A percentile compares a stretch with the other conserved stretches of the same genome.
These are phyloP conservation scores for Coleophora deauratella DNA, from an alignment of 2,888 invertebrate species.

Conservation along the genomic window DNA sequence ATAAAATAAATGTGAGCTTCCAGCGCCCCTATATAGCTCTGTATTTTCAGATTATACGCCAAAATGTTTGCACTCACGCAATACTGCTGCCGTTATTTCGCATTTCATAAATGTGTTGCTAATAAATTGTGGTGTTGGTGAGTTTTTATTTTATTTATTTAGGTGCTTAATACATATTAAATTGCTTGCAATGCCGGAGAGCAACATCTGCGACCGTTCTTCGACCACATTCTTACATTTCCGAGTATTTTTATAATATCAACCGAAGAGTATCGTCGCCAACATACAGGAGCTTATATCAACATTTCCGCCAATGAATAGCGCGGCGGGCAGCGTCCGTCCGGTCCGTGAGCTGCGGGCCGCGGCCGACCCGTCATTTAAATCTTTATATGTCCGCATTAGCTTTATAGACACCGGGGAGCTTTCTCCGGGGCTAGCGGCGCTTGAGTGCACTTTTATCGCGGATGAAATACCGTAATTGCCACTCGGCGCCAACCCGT, in stretches of 20 bases:
- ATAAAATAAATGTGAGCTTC: slow-evolving; percentile 72
- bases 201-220: too few relatives aligned
- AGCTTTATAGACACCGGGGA: slow-evolving; percentile 61
- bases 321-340: not conserved
- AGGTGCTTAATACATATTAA: too few relatives aligned
- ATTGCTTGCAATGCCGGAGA: too few relatives aligned
- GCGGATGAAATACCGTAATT: slow-evolving; percentile 67
- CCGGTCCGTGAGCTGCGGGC: slow-evolving; percentile 10
- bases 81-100: slow-evolving; percentile 46
- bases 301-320: slow-evolving; percentile 1
- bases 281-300: not conserved
- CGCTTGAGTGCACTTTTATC: slow-evolving; percentile 68
- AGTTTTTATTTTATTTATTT: too few relatives aligned
- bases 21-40: slow-evolving; percentile 56
- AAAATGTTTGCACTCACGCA: slow-evolving; percentile 64
- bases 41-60: slow-evolving; percentile 66
- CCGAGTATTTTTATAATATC: too few relatives aligned
- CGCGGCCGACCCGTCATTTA: slow-evolving; percentile 44
- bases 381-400: slow-evolving; percentile 67
- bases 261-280: too few relatives aligned
- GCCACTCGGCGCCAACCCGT: slow-evolving; percentile 58
- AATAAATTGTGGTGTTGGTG: not conserved
- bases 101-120: not conserved
- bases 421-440: slow-evolving; percentile 50
- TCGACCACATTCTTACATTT: too few relatives aligned